phyloP scores from a whole-genome alignment of 2,797 vertebrate species.

The Clarias fuscus region DNA sequence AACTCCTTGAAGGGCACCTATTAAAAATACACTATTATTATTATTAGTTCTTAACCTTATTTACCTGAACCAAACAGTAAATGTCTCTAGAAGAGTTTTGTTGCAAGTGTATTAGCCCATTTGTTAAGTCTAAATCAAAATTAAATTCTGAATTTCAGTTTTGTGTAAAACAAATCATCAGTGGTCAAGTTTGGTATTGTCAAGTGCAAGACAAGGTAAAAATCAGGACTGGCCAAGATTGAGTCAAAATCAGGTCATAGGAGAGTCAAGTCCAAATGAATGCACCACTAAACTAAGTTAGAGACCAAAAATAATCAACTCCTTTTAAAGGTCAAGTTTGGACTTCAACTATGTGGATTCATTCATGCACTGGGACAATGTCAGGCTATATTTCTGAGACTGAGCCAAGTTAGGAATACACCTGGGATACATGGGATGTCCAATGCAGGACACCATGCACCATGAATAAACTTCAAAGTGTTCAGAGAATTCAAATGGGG shows the following conservation, averaged over 20 bases:
- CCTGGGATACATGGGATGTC: neutral
- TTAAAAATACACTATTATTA: too few species aligned
- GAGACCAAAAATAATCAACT: neutral
- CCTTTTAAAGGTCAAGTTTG: neutral
- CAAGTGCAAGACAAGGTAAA: neutral
- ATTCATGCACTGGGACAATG: neutral
- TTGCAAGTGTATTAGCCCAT: neutral
- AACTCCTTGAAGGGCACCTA: neutral
- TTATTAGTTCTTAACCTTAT: neutral
- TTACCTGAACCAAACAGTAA: neutral
- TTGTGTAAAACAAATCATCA: neutral
- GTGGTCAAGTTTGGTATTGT: neutral
- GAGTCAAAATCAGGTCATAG: neutral
- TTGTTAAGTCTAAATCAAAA: neutral
- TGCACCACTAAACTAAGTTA: neutral
- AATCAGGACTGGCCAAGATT: neutral
- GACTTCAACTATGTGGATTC: neutral
- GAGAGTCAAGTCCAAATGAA: neutral
- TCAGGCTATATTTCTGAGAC: neutral
- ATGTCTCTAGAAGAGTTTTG: neutral
- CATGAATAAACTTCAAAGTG: too few species aligned
- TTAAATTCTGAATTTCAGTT: neutral
- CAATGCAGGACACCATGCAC: too few species aligned
- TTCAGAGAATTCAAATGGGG: neutral
- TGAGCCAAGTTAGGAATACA: too few species aligned